Percentiles rank a stretch among this genome's conserved stretches.
Evolutionary conservation across 2,888 invertebrate genomes (phyloP).

Genomic region (Rotaria sp.): DNA sequence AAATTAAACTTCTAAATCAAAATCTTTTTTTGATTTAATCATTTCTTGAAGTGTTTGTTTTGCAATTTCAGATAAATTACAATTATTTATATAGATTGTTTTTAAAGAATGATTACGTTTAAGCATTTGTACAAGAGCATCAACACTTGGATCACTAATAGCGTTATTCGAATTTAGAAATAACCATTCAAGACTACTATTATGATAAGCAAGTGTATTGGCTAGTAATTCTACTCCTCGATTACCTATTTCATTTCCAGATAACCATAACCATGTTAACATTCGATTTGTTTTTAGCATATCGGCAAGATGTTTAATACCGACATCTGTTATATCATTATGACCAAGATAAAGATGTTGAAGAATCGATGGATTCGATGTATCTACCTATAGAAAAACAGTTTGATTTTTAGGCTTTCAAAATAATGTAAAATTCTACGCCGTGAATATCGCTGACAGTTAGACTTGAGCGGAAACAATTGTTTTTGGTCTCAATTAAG

Average conservation of each 20-base stretch:
- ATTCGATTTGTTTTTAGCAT: neutral
- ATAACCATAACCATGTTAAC: neutral
- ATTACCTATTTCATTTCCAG: neutral
- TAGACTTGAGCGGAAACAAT: no score
- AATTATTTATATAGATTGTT: neutral
- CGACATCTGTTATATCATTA: neutral
- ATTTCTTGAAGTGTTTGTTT: neutral
- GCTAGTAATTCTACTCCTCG: neutral
- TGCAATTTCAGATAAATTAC: neutral
- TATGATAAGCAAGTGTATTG: neutral
- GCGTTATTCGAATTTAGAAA: neutral
- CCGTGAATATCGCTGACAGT: no score
- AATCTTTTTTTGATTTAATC: neutral
- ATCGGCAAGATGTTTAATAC: neutral
- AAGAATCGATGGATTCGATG: neutral
- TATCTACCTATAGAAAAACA: no score
- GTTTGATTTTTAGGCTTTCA: no score
- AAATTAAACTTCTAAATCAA: neutral
- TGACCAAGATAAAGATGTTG: constrained; percentile 9
- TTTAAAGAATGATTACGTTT: neutral
- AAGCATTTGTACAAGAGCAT: neutral
- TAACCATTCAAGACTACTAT: neutral
- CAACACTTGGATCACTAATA: neutral
- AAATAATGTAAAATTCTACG: no score
- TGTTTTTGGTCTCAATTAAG: no score